Conservation (phyloP, 2,888 invertebrate species). For the Mechanitis mazaeus region DNA sequence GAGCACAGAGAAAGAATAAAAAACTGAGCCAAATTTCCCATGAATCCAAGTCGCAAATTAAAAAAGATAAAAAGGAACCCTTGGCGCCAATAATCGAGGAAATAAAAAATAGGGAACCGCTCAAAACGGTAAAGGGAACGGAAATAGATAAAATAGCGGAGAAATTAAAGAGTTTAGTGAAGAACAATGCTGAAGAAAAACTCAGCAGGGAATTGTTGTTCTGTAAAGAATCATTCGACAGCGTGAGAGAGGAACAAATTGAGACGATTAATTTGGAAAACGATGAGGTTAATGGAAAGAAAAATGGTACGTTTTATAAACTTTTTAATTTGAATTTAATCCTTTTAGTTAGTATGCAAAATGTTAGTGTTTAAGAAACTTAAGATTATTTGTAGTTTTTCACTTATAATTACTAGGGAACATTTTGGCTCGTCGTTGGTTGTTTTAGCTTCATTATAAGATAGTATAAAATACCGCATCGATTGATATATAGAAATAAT, state of each 20-base stretch:
- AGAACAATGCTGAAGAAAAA: constrained; percentile 43
- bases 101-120: constrained; percentile 53
- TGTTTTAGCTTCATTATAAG: no score
- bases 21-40: constrained; percentile 15
- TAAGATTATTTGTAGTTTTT: no score
- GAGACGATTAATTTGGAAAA: constrained; percentile 25
- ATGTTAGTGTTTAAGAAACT: no score
- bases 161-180: constrained; percentile 59
- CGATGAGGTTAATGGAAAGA: constrained; percentile 35
- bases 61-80: constrained; percentile 46
- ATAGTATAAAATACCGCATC: no score
- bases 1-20: constrained; percentile 37
- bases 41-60: constrained; percentile 29
- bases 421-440: no score
- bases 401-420: no score
- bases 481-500: no score
- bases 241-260: constrained; percentile 29
- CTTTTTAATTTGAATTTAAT: background rate
- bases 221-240: constrained; percentile 59
- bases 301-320: constrained; percentile 1
- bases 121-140: constrained; percentile 44
- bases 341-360: no score
- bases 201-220: constrained; percentile 54
- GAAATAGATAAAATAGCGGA: constrained; percentile 70
- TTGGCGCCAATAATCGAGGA: constrained; percentile 66